Evolutionary conservation across 2,113 vertebrate species (phyloP).

Genomic region (Cephalopterus ornatus): DNA sequence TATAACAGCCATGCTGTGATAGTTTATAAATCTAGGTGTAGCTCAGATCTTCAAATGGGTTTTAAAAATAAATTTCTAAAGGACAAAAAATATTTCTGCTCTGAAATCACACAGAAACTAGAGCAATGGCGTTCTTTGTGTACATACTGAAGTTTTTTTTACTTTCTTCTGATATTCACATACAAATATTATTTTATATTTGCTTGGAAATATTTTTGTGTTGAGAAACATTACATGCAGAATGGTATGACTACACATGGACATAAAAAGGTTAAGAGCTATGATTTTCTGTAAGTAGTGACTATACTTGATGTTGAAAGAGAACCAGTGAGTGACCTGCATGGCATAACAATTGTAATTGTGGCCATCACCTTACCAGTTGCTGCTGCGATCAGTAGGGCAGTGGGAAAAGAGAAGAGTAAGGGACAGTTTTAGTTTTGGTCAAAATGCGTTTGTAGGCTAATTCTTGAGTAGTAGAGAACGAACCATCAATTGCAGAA

Average conservation of each 20-base stretch:
- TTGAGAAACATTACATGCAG: not conserved
- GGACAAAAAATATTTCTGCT: not conserved
- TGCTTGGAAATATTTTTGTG: not conserved
- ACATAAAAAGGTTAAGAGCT: not conserved
- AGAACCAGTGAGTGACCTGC: not conserved
- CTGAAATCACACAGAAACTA: not conserved
- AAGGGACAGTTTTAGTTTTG: not conserved
- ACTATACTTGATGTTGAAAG: not conserved
- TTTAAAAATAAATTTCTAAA: not conserved
- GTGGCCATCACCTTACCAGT: not conserved
- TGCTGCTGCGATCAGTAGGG: not conserved
- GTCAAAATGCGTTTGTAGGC: not conserved
- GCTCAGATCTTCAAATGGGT: not conserved
- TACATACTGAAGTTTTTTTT: not conserved
- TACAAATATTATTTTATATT: not conserved
- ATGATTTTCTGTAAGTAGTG: not conserved
- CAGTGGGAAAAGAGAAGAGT: not conserved
- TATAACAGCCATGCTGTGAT: not conserved
- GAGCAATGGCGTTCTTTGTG: not conserved
- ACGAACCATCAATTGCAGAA: not conserved
- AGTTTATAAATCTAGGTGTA: not conserved
- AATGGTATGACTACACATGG: not conserved
- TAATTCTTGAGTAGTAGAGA: not conserved
- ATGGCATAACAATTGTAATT: not conserved
- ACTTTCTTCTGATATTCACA: not conserved